These are phyloP conservation scores for Pygoscelis antarcticus DNA, from an alignment of 2,113 vertebrate genomes.

Conservation along the genomic window DNA sequence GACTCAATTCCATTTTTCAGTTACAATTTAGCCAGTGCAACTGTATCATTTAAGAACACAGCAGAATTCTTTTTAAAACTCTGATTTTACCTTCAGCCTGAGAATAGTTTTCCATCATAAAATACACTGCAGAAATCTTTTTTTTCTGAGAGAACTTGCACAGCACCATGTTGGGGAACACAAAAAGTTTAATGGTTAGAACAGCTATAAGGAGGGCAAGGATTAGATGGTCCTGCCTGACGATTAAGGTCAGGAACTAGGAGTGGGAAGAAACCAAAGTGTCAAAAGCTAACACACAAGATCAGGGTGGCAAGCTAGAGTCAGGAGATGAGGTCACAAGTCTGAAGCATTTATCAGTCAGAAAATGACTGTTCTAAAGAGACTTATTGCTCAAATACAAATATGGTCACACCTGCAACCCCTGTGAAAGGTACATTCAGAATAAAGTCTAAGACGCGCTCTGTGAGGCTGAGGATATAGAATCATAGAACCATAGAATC, in stretches of 20 bases:
- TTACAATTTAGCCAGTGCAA: not conserved
- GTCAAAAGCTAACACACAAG: not conserved
- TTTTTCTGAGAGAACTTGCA: not conserved
- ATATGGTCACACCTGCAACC: not conserved
- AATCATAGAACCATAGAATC: no score
- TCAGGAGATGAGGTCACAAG: not conserved
- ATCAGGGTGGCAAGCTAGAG: not conserved
- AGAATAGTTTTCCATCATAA: not conserved
- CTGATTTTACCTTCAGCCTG: not conserved
- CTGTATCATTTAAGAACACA: not conserved
- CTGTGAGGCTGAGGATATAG: not conserved
- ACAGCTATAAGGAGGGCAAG: not conserved
- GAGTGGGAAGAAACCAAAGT: not conserved
- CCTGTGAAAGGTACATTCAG: not conserved
- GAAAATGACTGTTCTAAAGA: not conserved
- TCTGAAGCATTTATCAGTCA: not conserved
- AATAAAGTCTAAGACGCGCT: not conserved
- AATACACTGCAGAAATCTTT: not conserved
- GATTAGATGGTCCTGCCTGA: not conserved
- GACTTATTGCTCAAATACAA: not conserved
- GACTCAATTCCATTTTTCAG: not conserved
- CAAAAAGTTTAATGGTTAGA: not conserved
- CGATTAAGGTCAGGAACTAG: not conserved
- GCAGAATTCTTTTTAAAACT: not conserved
- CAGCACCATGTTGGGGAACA: not conserved